Conservation (phyloP, 2,888 invertebrate genomes). For the Tanytarsus gracilentus region DNA sequence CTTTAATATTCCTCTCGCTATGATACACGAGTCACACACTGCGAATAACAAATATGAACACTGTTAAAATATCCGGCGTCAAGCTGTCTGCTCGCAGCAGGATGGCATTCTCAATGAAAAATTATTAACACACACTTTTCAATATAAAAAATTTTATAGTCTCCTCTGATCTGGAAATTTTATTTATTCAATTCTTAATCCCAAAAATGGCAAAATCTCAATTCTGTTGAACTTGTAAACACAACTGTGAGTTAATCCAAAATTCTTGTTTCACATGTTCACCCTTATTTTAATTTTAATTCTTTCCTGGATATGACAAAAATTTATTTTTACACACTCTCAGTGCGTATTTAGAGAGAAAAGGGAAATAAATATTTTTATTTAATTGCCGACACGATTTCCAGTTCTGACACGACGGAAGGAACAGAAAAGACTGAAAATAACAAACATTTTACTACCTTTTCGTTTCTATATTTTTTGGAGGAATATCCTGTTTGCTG, state of each 20-base stretch:
- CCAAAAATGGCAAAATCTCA: no score
- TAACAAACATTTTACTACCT: slow-evolving; percentile 23
- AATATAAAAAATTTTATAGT: neutral
- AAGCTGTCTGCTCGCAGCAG: slow-evolving; percentile 23
- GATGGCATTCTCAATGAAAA: slow-evolving; percentile 19
- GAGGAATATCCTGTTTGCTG: no score
- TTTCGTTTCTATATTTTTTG: neutral
- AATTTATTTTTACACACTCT: neutral
- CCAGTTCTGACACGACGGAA: slow-evolving; percentile 17
- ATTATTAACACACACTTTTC: slow-evolving; percentile 23
- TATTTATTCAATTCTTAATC: neutral
- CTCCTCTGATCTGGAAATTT: neutral
- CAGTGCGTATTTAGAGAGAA: neutral
- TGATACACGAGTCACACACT: slow-evolving; percentile 1
- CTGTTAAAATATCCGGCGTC: slow-evolving; percentile 27
- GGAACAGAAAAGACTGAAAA: slow-evolving; percentile 26
- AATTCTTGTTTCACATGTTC: no score
- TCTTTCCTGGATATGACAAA: no score
- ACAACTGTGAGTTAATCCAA: no score
- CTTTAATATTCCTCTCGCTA: neutral
- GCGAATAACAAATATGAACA: slow-evolving; percentile 24
- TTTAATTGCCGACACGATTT: neutral
- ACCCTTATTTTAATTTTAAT: no score
- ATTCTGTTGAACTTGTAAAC: no score
- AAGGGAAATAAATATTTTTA: neutral